These are phyloP conservation scores for Drosophila dives DNA, from an alignment of 2,888 invertebrate genomes.

Conservation along the genomic window DNA sequence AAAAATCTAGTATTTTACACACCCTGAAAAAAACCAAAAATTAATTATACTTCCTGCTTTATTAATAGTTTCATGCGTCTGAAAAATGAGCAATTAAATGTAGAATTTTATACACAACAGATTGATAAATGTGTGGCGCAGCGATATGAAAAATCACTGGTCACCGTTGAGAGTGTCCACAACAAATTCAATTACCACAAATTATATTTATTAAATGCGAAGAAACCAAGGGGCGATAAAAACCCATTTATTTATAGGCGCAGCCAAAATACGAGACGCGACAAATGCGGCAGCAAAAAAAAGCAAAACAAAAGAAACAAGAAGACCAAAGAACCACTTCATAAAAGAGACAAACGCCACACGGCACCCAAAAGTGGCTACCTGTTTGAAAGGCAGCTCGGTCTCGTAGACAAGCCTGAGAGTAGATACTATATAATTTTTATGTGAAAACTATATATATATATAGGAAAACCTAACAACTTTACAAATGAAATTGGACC, in stretches of 20 bases:
- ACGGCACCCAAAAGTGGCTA: slow-evolving; percentile 41
- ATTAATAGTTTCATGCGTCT: slow-evolving; percentile 42
- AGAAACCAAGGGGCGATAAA: slow-evolving; percentile 62
- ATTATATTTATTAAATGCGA: slow-evolving; percentile 76
- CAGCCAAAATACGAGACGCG: slow-evolving; percentile 55
- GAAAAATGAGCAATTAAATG: slow-evolving; percentile 58
- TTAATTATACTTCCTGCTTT: slow-evolving; percentile 34
- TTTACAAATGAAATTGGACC: slow-evolving; percentile 71
- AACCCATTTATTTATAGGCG: slow-evolving; percentile 72
- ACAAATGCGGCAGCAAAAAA: slow-evolving; percentile 23
- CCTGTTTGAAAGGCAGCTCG: slow-evolving; percentile 38
- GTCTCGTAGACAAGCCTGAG: slow-evolving; percentile 8
- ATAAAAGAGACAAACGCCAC: slow-evolving; percentile 60
- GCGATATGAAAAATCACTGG: slow-evolving; percentile 33
- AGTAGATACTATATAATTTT: slow-evolving; percentile 25
- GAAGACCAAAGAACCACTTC: slow-evolving; percentile 23
- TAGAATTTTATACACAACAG: slow-evolving; percentile 49
- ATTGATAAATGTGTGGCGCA: slow-evolving; percentile 39
- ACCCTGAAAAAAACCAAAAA: slow-evolving; percentile 8
- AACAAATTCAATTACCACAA: slow-evolving; percentile 74
- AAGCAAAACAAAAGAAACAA: slow-evolving; percentile 31
- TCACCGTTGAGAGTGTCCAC: slow-evolving; percentile 32
- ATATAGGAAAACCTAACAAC: slow-evolving; percentile 50
- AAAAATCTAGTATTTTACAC: slow-evolving; percentile 1
- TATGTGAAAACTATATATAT: slow-evolving; percentile 56